Percentiles rank a stretch among this genome's conserved stretches.
Evolutionary conservation across 2,888 invertebrate species (phyloP).

Genomic region (Hirtodrosophila histrioides): DNA sequence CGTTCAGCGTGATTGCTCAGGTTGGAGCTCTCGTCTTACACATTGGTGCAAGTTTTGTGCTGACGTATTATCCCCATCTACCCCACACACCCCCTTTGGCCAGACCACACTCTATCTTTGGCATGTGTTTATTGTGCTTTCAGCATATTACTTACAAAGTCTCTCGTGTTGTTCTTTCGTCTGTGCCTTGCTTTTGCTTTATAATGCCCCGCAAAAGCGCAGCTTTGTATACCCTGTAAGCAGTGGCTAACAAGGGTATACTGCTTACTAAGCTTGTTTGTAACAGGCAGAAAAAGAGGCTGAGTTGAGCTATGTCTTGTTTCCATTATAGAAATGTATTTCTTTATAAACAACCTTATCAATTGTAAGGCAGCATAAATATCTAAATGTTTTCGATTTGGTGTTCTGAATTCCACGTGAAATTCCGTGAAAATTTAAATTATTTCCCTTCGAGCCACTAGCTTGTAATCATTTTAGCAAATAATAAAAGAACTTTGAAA

Average conservation of each 20-base stretch:
- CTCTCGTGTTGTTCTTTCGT: slow-evolving; percentile 59
- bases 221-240: slow-evolving; percentile 47
- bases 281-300: background rate
- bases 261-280: background rate
- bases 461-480: too few species aligned
- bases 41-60: slow-evolving; percentile 34
- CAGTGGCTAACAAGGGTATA: background rate
- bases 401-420: too few species aligned
- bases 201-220: slow-evolving; percentile 58
- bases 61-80: slow-evolving; percentile 14
- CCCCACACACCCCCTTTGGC: too few species aligned
- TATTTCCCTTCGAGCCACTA: too few species aligned
- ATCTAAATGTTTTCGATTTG: too few species aligned
- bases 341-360: background rate
- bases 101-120: background rate
- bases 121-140: slow-evolving; percentile 61
- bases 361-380: too few species aligned
- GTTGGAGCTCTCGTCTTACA: slow-evolving; percentile 56
- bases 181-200: slow-evolving; percentile 34
- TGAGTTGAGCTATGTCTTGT: too few species aligned
- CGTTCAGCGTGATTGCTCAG: slow-evolving; percentile 74
- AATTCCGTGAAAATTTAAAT: too few species aligned
- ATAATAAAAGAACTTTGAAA: too few species aligned
- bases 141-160: slow-evolving; percentile 77
- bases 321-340: too few species aligned